These are phyloP conservation scores for Rhyacophila evoluta DNA, from an alignment of 2,888 invertebrate genomes.

Conservation along the genomic window DNA sequence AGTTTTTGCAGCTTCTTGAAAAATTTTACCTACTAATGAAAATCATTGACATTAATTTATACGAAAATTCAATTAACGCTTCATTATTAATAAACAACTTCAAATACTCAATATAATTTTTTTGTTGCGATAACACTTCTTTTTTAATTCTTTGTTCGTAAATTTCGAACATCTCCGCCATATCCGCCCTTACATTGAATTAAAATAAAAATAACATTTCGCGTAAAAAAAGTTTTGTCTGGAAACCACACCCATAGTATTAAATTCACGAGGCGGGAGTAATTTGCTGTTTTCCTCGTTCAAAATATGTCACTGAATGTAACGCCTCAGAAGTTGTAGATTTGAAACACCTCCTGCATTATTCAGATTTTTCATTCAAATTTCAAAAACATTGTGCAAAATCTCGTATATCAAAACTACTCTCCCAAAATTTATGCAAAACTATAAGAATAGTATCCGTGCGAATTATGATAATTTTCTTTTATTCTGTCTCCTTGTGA, in stretches of 20 bases:
- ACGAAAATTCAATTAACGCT: too few relatives aligned
- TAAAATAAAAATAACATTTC: not conserved
- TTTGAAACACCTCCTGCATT: constrained; percentile 44
- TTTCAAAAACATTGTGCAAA: constrained; percentile 27
- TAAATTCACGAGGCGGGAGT: not conserved
- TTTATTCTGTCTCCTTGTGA: not conserved
- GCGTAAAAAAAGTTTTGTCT: not conserved
- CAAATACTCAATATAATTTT: too few relatives aligned
- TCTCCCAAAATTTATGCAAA: not conserved
- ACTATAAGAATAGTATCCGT: not conserved
- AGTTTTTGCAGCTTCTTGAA: too few relatives aligned
- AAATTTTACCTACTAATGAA: too few relatives aligned
- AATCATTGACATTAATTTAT: too few relatives aligned
- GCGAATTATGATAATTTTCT: not conserved
- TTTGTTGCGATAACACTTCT: too few relatives aligned
- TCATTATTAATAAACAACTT: too few relatives aligned
- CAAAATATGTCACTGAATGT: constrained; percentile 28
- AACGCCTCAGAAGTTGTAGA: constrained; percentile 50
- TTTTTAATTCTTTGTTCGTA: too few relatives aligned
- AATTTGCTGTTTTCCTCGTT: constrained; percentile 25
- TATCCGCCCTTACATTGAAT: too few relatives aligned
- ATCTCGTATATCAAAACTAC: not conserved
- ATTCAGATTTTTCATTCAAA: constrained; percentile 43
- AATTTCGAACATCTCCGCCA: too few relatives aligned
- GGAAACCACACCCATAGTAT: not conserved